These are phyloP conservation scores for Gobius niger DNA, from an alignment of 2,113 vertebrate species.

Conservation along the genomic window DNA sequence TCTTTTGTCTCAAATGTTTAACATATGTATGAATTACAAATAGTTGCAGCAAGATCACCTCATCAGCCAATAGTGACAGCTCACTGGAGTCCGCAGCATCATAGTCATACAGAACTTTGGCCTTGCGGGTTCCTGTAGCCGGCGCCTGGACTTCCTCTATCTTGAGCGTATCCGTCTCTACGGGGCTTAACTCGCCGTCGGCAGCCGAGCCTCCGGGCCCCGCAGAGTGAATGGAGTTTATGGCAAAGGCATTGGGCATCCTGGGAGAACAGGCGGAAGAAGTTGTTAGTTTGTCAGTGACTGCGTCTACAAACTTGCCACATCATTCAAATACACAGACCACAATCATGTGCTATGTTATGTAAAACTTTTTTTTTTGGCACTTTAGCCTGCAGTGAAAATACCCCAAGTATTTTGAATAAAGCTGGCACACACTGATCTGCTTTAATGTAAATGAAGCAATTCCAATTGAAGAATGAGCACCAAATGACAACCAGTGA, in stretches of 20 bases:
- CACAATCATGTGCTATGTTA: no score
- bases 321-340: no score
- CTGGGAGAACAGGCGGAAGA: conserved; percentile 57
- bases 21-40: background rate
- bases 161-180: conserved; percentile 79
- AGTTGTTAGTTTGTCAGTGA: no score
- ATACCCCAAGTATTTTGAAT: no score
- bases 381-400: no score
- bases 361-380: no score
- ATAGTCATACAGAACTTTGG: conserved; percentile 93
- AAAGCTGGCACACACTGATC: no score
- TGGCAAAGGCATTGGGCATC: conserved; percentile 86
- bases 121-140: conserved; percentile 88
- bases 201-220: conserved; percentile 65
- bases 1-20: background rate
- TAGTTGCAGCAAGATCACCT: conserved; percentile 74
- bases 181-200: conserved; percentile 66
- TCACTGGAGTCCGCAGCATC: conserved; percentile 93
- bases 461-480: no score
- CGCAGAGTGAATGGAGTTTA: conserved; percentile 72
- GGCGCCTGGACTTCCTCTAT: conserved; percentile 89
- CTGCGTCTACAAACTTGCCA: no score
- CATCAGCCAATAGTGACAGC: conserved; percentile 90
- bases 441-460: no score
- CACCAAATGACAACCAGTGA: no score